A percentile compares a stretch with the other conserved stretches of the same genome.
Conservation (phyloP, 2,888 invertebrate species). For the Cantharis nigra region DNA sequence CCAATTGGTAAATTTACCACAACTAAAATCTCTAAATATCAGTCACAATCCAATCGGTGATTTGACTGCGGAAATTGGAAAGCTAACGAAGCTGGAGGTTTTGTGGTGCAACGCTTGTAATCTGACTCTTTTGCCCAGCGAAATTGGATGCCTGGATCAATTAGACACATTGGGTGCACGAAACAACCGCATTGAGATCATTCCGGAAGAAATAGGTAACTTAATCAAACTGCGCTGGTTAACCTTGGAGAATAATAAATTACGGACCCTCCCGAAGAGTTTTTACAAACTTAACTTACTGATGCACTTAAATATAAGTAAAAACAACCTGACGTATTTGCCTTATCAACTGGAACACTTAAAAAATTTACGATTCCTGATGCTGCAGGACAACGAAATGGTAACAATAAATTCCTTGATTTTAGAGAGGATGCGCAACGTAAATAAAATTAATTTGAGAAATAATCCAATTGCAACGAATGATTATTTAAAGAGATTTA, state of each 20-base stretch:
- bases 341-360: constrained; percentile 53
- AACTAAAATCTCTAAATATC: constrained; percentile 66
- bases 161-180: constrained; percentile 70
- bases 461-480: constrained; percentile 44
- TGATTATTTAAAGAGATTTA: constrained; percentile 22
- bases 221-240: constrained; percentile 66
- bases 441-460: constrained; percentile 47
- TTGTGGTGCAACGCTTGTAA: constrained; percentile 70
- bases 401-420: constrained; percentile 41
- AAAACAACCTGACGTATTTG: constrained; percentile 60
- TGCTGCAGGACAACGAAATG: constrained; percentile 48
- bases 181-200: constrained; percentile 62
- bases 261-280: constrained; percentile 59
- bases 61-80: constrained; percentile 65
- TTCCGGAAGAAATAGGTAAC: constrained; percentile 64
- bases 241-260: constrained; percentile 66
- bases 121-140: constrained; percentile 62
- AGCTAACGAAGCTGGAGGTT: constrained; percentile 64
- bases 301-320: constrained; percentile 66
- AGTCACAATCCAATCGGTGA: constrained; percentile 68
- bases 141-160: constrained; percentile 64
- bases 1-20: constrained; percentile 63
- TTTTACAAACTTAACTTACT: constrained; percentile 61
- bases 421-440: constrained; percentile 42
- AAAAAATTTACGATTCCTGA: constrained; percentile 45